Evolutionary conservation across 2,888 invertebrate species (phyloP), one percentile per base, ranked within the genome.

Genomic region (Eulithis prunata): DNA sequence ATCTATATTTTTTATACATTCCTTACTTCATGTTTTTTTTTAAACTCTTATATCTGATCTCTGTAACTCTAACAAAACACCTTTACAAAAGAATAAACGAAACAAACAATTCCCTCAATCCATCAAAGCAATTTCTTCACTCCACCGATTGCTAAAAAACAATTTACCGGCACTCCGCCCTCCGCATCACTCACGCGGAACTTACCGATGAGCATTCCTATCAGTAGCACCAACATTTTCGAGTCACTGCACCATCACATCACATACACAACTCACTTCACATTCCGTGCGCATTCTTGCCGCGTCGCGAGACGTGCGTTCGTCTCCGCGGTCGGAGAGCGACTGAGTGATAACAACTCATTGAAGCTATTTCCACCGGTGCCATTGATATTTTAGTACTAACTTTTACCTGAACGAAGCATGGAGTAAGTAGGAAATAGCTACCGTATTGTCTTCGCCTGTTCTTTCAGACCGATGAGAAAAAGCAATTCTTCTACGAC

Each of bases 121-220:
- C 54, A 66, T 66, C 61, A 66, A 66, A 52, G 54, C 7, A 62
- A 62, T 62, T 41, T 62, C 54, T 66, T 53, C 65, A 57, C 57
- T 13, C 43, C 14, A 49, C n/a, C 10, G 12, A n/a, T 53, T 38
- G 5, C 28, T 21, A 6, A 51, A 56, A 46, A 65, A 65, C 45
- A 13, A 52, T 60, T 36, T 55, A 8, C 49, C 49, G n/a, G 12
- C 4, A 32, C 54, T 21, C 32, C 51, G 14, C 1, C 46, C 10
- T n/a, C 51, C 6, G 32, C 32, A 32, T 32, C 32, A 21, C 36
- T 52, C 55, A 21, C 41, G 36, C 41, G 32, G 52, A 41, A 67
- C 67, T 63, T 63, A 67, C 67, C 67, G 47, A 67, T 52, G 28
- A 67, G 63, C 56, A 60, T 63, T 55, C 59, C 66, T 59, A 66